A percentile compares a stretch with the other conserved stretches of the same genome.
Evolutionary conservation across 2,888 invertebrate genomes (phyloP).

Genomic region (Amaurobius ferox): DNA sequence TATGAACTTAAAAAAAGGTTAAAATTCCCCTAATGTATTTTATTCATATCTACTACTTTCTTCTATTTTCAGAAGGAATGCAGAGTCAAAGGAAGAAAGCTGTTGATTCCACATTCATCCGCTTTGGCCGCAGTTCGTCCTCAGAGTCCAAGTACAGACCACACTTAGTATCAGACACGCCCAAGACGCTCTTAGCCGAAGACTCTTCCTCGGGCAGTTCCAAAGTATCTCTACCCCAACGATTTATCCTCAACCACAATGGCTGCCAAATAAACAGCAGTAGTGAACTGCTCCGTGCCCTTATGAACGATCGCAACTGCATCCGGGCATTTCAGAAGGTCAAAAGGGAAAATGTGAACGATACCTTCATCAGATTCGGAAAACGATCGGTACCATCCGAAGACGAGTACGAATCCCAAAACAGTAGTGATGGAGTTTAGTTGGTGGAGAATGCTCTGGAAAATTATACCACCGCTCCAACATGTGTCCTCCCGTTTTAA

Average conservation of each 20-base stretch:
- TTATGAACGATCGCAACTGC: conserved; percentile 50
- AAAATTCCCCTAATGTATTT: too few species aligned
- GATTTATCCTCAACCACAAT: conserved; percentile 33
- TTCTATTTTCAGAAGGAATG: neutral
- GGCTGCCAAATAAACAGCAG: conserved; percentile 37
- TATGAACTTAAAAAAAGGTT: too few species aligned
- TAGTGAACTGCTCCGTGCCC: conserved; percentile 39
- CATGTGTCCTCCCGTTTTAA: neutral
- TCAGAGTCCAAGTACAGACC: neutral
- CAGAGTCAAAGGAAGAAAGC: conserved; percentile 64
- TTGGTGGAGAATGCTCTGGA: neutral
- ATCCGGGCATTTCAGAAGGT: conserved; percentile 53
- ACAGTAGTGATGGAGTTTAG: neutral
- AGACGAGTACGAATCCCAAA: neutral
- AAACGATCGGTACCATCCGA: conserved; percentile 55
- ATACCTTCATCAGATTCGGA: conserved; percentile 69
- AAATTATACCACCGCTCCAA: neutral
- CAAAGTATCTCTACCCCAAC: neutral
- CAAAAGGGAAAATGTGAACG: conserved; percentile 64
- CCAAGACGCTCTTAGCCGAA: neutral
- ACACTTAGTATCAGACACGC: too few species aligned
- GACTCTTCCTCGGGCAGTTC: neutral
- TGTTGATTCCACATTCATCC: conserved; percentile 66
- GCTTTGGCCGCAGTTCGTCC: conserved; percentile 49
- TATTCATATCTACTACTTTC: too few species aligned